A percentile compares a stretch with the other conserved stretches of the same genome.
Conservation (phyloP, 2,113 vertebrate species). For the Sinocyclocheilus rhinocerous region DNA sequence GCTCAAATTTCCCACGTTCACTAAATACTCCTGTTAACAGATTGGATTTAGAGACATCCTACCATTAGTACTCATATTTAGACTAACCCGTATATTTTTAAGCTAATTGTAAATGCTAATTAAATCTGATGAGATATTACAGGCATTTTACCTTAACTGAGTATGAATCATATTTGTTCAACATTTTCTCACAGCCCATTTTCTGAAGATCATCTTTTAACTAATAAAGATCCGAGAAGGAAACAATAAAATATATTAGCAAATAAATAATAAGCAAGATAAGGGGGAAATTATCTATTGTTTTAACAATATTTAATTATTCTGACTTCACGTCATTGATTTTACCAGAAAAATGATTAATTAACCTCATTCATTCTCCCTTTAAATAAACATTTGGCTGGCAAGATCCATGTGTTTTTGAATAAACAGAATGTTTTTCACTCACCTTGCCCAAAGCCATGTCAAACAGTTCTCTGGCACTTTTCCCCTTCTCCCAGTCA, state of each 20-base stretch:
- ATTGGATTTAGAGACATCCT: background rate
- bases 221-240: conserved; percentile 55
- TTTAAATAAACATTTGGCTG: no score
- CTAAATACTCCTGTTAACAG: conserved; percentile 74
- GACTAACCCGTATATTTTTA: no score
- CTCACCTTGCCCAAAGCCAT: conserved; percentile 72
- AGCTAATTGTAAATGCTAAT: background rate
- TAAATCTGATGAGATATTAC: background rate
- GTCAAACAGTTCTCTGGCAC: conserved; percentile 70
- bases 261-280: background rate
- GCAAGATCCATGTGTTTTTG: background rate
- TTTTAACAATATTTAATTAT: background rate
- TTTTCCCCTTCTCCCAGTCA: conserved; percentile 67
- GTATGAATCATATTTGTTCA: conserved; percentile 76
- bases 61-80: background rate
- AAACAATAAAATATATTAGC: background rate
- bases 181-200: conserved; percentile 67
- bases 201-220: conserved; percentile 71
- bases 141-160: conserved; percentile 72
- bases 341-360: no score
- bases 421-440: background rate
- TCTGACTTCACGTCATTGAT: background rate
- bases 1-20: conserved; percentile 75
- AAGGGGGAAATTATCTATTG: no score
- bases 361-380: no score